Percentiles rank a stretch among this genome's conserved stretches.
phyloP scores from a whole-genome alignment of 2,888 invertebrate species.

The Drosophila niveifrons region DNA sequence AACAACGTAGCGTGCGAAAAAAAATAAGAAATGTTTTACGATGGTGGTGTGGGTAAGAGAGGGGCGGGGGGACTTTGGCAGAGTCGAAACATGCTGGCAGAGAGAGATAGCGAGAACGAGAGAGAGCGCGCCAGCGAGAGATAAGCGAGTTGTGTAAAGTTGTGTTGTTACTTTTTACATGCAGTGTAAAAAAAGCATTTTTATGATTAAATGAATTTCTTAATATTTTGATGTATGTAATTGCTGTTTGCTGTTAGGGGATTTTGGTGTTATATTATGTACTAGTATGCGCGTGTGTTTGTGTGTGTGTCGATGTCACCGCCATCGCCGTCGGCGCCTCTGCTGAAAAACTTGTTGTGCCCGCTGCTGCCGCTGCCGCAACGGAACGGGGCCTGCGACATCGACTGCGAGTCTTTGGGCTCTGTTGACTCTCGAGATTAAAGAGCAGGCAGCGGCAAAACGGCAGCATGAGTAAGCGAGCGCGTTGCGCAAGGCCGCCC shows the following conservation, averaged over 20 bases:
- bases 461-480: constrained; percentile 72
- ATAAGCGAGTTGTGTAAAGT: constrained; percentile 61
- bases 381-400: constrained; percentile 72
- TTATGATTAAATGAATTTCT: constrained; percentile 48
- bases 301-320: constrained; percentile 32
- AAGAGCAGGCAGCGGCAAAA: constrained; percentile 41
- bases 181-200: constrained; percentile 1
- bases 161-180: constrained; percentile 52
- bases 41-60: constrained; percentile 12
- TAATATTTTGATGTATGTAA: constrained; percentile 43
- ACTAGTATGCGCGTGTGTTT: constrained; percentile 16
- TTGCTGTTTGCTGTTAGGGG: constrained; percentile 20
- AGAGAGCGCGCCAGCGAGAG: constrained; percentile 13
- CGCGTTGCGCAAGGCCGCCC: constrained; percentile 77
- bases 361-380: constrained; percentile 26
- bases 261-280: constrained; percentile 15
- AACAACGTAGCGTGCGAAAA: constrained; percentile 71
- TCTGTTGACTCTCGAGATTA: constrained; percentile 67
- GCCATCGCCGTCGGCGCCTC: constrained; percentile 44
- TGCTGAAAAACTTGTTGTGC: constrained; percentile 79
- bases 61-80: constrained; percentile 1
- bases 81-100: constrained; percentile 33
- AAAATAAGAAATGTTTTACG: constrained; percentile 22
- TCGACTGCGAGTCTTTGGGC: constrained; percentile 59
- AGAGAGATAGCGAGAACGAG: constrained; percentile 3